Evolutionary conservation across 2,888 invertebrate genomes (phyloP), one percentile per base, ranked within the genome.

Genomic region (Drosophila sordidapex): DNA sequence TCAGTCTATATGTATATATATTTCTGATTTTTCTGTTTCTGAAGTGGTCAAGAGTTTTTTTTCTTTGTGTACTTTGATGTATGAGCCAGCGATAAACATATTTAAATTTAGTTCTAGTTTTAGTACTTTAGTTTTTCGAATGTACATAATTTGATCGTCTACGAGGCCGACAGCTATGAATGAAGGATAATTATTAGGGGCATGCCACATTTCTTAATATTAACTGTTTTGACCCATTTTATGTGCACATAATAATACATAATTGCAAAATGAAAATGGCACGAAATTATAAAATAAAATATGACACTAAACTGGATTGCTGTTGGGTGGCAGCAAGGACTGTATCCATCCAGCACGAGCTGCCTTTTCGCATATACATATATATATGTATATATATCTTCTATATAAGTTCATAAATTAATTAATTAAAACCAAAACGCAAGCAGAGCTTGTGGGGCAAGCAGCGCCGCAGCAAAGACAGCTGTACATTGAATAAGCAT

Each of bases 321-420:
- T 25, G 15, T 46, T 25, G 25, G 25, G 15, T 15, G 58, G 52
- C 27, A n/a, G 36, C 27, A 51, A 48, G 48, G 49, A 62, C 31
- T 46, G 27, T 71, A 25, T 27, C 49, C 54, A 36, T 40, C 11
- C 48, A 29, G 59, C n/a, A 27, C 36, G 21, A 70, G 60, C 67
- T 74, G 74, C 60, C 76, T 61, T 66, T 68, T 66, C 74, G 76
- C 74, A 7, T 56, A 60, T 64, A 21, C 2, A 3, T 35, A 15
- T 52, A 68, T 54, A 61, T 56, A 29, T 29, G 66, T 56, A 31
- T 18, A 49, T 53, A 68, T 57, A 61, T 56, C 63, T 63, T 61
- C 11, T 68, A 64, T 69, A 81, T 63, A 66, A 78, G 82, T 82
- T 90, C 87, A 89, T 90, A 91, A 90, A 90, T 91, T 90, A 90